Evolutionary conservation across 2,113 vertebrate species (phyloP), one percentile per base, ranked within the genome.

Genomic region (Calonectris borealis): DNA sequence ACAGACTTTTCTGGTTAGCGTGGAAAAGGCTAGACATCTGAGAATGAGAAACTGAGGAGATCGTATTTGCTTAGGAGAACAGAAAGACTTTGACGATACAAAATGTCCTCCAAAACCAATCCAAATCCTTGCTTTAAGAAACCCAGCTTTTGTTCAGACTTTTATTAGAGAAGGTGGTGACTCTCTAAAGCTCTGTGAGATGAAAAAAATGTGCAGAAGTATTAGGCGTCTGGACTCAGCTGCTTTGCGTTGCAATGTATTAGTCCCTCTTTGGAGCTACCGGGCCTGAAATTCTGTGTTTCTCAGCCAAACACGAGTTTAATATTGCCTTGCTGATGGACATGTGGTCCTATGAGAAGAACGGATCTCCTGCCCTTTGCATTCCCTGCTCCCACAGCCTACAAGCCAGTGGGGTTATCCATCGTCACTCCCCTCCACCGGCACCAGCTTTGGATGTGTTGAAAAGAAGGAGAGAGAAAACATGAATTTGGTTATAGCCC

Each of bases 171-270:
- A n/a, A 82, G 22, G 34, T 82, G 81, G 21, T 78, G 83, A 49
- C 22, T 87, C 34, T 78, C 38, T n/a, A 54, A 89, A 94, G 21
- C 86, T 78, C 72, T 54, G 31, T 75, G 73, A 58, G 83, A 57
- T 58, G 65, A 38, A 42, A 65, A 46, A 52, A 76, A 44, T 3
- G 10, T 18, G 21, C 29, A 69, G 54, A 21, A 79, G 9, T 16
- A 38, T 69, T 52, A 32, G 31, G 40, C 1, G 9, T 52, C 80
- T 84, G 64, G 31, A 16, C 61, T 55, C 51, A 40, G 51, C 7
- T 1, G 3, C 26, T 90, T 36, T 44, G 16, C 16, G 2, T 54
- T 13, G 58, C 4, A 0, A 46, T 0, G 0, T 27, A 14, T 79
- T 7, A 66, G 10, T 46, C 34, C 20, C 51, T 40, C 42, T 86